These are phyloP conservation scores for Colossoma macropomum DNA, from an alignment of 2,113 vertebrate species.

Conservation along the genomic window DNA sequence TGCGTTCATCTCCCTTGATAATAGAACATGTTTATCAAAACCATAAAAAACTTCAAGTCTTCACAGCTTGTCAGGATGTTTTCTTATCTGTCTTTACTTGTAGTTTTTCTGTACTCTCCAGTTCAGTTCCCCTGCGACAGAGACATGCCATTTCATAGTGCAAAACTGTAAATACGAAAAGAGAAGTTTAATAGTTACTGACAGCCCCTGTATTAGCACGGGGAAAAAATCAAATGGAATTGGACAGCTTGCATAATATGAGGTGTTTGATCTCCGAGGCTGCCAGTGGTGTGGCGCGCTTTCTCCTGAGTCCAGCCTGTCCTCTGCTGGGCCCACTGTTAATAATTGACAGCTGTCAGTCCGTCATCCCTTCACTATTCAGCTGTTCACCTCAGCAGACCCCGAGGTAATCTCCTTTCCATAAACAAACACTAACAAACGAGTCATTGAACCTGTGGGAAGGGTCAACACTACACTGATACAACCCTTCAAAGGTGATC, in stretches of 20 bases:
- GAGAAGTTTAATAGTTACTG: constrained; percentile 75
- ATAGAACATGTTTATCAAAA: constrained; percentile 58
- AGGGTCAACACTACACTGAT: background rate
- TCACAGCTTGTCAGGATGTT: constrained; percentile 61
- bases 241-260: constrained; percentile 74
- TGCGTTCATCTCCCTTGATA: constrained; percentile 50
- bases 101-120: constrained; percentile 63
- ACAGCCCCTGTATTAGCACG: constrained; percentile 74
- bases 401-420: constrained; percentile 52
- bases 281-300: constrained; percentile 67
- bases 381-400: constrained; percentile 62
- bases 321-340: constrained; percentile 65
- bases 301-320: constrained; percentile 72
- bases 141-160: constrained; percentile 62
- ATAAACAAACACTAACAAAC: constrained; percentile 54
- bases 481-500: background rate
- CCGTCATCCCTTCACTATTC: constrained; percentile 63
- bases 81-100: constrained; percentile 62
- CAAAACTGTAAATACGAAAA: constrained; percentile 71
- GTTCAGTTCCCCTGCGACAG: constrained; percentile 76
- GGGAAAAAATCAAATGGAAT: constrained; percentile 80
- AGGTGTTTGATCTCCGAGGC: constrained; percentile 73
- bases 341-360: constrained; percentile 78
- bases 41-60: constrained; percentile 51
- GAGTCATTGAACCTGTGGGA: constrained; percentile 10